phyloP scores from a whole-genome alignment of 64 coral and sea anemone species.

The Dendrophyllia cribrosa region DNA sequence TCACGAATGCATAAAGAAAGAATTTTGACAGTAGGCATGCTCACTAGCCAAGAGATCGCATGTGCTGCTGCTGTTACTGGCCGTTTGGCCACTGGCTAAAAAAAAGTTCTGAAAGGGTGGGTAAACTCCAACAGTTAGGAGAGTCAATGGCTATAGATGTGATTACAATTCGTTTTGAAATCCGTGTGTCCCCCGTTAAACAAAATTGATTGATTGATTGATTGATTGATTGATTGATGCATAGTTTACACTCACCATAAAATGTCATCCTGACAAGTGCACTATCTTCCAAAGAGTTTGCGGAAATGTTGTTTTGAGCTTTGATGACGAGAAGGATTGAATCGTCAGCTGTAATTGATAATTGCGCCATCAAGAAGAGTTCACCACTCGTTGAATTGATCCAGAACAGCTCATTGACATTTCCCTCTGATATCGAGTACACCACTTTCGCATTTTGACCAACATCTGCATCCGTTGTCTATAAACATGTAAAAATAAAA shows the following conservation, averaged over 20 bases:
- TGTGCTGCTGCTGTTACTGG: too few relatives aligned
- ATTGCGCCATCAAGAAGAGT: neutral
- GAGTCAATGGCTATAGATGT: too few relatives aligned
- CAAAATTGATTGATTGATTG: too few relatives aligned
- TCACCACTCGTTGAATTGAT: conserved; percentile 36
- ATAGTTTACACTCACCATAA: neutral
- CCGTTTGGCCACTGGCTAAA: too few relatives aligned
- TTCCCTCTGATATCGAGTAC: conserved; percentile 6
- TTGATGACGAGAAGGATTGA: neutral
- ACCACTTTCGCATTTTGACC: neutral
- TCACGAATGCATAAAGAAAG: too few relatives aligned
- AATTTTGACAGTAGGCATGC: too few relatives aligned
- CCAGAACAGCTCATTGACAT: neutral
- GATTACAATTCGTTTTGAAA: too few relatives aligned
- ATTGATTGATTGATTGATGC: neutral
- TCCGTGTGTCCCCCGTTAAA: too few relatives aligned
- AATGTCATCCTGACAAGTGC: neutral
- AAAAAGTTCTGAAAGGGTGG: too few relatives aligned
- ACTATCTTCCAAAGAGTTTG: neutral
- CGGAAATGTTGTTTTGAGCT: neutral
- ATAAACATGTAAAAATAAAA: neutral
- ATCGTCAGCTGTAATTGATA: neutral
- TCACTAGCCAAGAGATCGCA: too few relatives aligned
- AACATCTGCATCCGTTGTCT: neutral
- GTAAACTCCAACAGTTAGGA: too few relatives aligned